phyloP scores from a whole-genome alignment of 2,797 vertebrate species.

The Chaunax sp. region DNA sequence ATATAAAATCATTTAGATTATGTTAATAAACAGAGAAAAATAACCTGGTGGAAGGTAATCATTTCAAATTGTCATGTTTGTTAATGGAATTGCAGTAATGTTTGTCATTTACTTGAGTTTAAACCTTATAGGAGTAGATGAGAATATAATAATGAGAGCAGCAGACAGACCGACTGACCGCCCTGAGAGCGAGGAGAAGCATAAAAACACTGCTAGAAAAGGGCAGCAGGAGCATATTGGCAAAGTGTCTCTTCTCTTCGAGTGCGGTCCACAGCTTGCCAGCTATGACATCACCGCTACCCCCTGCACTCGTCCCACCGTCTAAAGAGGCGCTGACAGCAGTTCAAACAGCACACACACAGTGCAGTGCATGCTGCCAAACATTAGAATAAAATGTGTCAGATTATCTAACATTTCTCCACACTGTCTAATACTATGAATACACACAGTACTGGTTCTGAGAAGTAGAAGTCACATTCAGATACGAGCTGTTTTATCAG shows the following conservation, averaged over 20 bases:
- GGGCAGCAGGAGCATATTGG: constrained; percentile 62
- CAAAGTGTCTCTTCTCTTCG: constrained; percentile 70
- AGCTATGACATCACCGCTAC: constrained; percentile 72
- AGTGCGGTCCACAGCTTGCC: constrained; percentile 55
- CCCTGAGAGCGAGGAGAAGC: constrained; percentile 45
- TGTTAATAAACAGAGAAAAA: too few species aligned
- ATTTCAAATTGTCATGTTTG: neutral
- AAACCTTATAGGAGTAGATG: too few species aligned
- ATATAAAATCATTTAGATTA: too few species aligned
- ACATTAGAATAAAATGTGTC: constrained; percentile 51
- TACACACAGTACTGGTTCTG: constrained; percentile 22
- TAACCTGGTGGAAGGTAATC: too few species aligned
- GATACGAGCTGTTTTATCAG: too few species aligned
- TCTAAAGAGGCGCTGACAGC: constrained; percentile 12
- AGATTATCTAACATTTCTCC: constrained; percentile 43
- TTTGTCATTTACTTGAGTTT: neutral
- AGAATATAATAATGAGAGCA: constrained; percentile 24
- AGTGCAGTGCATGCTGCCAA: constrained; percentile 36
- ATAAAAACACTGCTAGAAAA: constrained; percentile 49
- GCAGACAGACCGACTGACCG: constrained; percentile 35
- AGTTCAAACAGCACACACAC: neutral
- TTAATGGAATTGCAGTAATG: neutral
- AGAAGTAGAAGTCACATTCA: constrained; percentile 33
- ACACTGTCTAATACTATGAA: constrained; percentile 36
- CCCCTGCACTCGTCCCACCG: constrained; percentile 9